Evolutionary conservation across 2,797 vertebrate genomes (phyloP).

Genomic region (Xenentodon cancila): DNA sequence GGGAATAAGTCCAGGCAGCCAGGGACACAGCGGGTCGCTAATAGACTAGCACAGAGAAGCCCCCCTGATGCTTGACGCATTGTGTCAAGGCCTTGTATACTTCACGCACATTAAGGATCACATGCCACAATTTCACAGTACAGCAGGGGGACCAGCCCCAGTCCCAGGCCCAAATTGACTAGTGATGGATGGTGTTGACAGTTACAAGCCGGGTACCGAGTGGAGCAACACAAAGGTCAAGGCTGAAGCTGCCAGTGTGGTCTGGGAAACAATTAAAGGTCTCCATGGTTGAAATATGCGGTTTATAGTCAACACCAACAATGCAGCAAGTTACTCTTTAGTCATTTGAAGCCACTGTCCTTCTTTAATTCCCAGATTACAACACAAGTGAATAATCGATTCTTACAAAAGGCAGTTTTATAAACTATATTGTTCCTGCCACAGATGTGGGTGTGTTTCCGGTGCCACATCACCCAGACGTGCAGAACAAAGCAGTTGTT

Average conservation of each 20-base stretch:
- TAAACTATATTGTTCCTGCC: conserved; percentile 23
- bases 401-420: conserved; percentile 25
- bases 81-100: conserved; percentile 85
- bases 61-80: conserved; percentile 75
- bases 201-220: conserved; percentile 79
- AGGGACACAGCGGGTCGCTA: conserved; percentile 77
- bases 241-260: conserved; percentile 77
- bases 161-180: conserved; percentile 62
- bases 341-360: conserved; percentile 57
- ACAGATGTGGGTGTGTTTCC: conserved; percentile 25
- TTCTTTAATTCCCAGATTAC: conserved; percentile 30
- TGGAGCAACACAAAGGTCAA: conserved; percentile 79
- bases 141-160: conserved; percentile 72
- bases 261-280: conserved; percentile 73
- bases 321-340: conserved; percentile 42
- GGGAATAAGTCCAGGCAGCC: conserved; percentile 74
- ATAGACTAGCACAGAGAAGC: conserved; percentile 76
- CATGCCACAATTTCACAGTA: conserved; percentile 87
- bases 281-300: conserved; percentile 64
- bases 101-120: conserved; percentile 87
- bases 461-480: conserved; percentile 25
- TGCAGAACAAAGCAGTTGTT: conserved; percentile 63
- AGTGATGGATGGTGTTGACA: conserved; percentile 80
- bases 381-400: neutral
- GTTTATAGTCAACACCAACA: conserved; percentile 53